These are phyloP conservation scores for Stomatorhinus ivindoensis DNA, from an alignment of 2,113 vertebrate genomes.

Conservation along the genomic window DNA sequence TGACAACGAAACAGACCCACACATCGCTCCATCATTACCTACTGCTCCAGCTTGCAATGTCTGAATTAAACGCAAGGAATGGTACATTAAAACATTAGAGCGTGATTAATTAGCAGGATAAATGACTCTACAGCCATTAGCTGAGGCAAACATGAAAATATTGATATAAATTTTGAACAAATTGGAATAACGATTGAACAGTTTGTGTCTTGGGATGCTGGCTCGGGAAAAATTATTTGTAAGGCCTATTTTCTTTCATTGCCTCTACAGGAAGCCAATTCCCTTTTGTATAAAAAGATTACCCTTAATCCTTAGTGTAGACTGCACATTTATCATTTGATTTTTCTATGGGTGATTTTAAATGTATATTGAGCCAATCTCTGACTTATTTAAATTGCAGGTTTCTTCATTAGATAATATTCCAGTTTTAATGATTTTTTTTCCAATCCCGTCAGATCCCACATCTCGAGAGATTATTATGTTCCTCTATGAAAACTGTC, in stretches of 20 bases:
- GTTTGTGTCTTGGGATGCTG: background rate
- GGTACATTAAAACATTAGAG: background rate
- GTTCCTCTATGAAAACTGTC: background rate
- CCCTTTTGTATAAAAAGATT: background rate
- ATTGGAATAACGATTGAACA: background rate
- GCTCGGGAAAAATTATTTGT: background rate
- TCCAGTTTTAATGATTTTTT: slow-evolving; percentile 17
- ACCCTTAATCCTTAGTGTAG: background rate
- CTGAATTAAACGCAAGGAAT: background rate
- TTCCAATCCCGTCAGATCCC: background rate
- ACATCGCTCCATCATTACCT: background rate
- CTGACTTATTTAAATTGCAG: slow-evolving; percentile 10
- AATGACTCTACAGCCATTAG: background rate
- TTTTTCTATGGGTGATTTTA: background rate
- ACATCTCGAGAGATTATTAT: slow-evolving; percentile 2
- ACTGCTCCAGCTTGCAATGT: background rate
- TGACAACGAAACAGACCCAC: no score
- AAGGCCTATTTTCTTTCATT: background rate
- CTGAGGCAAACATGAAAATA: background rate
- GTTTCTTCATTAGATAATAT: slow-evolving; percentile 14
- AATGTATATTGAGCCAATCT: background rate
- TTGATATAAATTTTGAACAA: background rate
- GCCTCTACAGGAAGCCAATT: background rate
- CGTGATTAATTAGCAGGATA: background rate
- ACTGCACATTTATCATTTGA: background rate